phyloP scores from a whole-genome alignment of 1,140 invertebrate genomes.

The honey bee (Apis mellifera) region DNA sequence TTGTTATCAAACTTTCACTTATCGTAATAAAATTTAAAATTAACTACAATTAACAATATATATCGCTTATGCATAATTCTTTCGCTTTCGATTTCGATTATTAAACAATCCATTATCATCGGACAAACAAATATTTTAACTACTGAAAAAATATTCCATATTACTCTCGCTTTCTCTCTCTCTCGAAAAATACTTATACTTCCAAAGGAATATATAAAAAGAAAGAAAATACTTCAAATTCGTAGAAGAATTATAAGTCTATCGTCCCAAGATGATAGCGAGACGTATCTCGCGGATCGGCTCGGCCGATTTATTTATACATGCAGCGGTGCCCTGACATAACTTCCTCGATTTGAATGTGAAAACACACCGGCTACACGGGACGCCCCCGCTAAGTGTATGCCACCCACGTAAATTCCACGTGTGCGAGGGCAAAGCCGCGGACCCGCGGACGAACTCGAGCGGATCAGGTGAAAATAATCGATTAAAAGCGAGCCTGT shows the following conservation, averaged over 20 bases:
- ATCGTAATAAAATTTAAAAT: too few relatives aligned
- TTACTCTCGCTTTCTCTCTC: too few relatives aligned
- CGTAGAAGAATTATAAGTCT: neutral
- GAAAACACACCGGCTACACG: conserved; percentile 45
- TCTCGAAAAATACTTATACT: too few relatives aligned
- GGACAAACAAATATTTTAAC: too few relatives aligned
- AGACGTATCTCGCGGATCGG: conserved; percentile 31
- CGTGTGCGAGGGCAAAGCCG: conserved; percentile 39
- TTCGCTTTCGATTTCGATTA: too few relatives aligned
- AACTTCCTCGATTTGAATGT: conserved; percentile 55
- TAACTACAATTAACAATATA: too few relatives aligned
- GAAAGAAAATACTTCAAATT: neutral
- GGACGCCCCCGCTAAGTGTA: conserved; percentile 56
- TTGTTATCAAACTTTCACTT: too few relatives aligned
- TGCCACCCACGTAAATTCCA: conserved; percentile 52
- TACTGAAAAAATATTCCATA: too few relatives aligned
- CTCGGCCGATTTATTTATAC: conserved; percentile 50
- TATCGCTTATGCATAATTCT: too few relatives aligned
- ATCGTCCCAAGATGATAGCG: conserved; percentile 13
- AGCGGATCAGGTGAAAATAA: conserved; percentile 46
- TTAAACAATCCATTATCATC: too few relatives aligned
- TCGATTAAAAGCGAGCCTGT: conserved; percentile 31
- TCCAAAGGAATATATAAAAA: neutral
- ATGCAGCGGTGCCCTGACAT: conserved; percentile 46
- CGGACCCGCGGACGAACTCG: conserved; percentile 25